Evolutionary conservation across 2,113 vertebrate species (phyloP).

Genomic region (Ceratotherium simum): DNA sequence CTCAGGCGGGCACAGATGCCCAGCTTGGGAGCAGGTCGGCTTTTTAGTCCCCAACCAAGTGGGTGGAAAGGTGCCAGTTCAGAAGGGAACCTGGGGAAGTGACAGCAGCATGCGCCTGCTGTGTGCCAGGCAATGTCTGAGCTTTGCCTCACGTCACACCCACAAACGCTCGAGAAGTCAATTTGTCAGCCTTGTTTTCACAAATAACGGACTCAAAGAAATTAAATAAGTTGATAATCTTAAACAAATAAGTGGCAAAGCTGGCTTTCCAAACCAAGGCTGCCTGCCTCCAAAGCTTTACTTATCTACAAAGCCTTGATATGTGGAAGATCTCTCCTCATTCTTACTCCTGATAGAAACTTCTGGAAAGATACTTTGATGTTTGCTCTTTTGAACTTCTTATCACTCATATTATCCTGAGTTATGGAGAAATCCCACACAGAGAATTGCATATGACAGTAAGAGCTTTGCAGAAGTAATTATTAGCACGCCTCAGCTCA

Average conservation of each 20-base stretch:
- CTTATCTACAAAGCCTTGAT: neutral
- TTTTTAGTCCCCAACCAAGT: neutral
- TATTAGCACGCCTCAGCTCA: neutral
- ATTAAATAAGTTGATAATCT: neutral
- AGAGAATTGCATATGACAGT: neutral
- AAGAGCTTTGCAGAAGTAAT: slow-evolving; percentile 10
- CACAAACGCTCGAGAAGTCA: neutral
- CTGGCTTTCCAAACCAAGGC: neutral
- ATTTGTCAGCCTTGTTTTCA: neutral
- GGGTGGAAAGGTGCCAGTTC: accelerated
- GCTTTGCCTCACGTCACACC: neutral
- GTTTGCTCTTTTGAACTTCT: slow-evolving; percentile 18
- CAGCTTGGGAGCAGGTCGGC: neutral
- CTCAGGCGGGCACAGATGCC: neutral
- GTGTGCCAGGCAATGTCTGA: neutral
- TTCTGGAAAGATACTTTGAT: neutral
- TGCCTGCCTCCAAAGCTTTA: neutral
- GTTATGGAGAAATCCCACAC: neutral
- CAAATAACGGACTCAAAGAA: neutral
- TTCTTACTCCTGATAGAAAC: neutral
- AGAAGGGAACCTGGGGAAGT: neutral
- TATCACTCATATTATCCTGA: neutral
- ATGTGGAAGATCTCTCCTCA: neutral
- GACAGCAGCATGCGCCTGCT: no score
- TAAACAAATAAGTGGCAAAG: neutral